Evolutionary conservation across 2,888 invertebrate species (phyloP).

Genomic region (Watsonalla binaria): DNA sequence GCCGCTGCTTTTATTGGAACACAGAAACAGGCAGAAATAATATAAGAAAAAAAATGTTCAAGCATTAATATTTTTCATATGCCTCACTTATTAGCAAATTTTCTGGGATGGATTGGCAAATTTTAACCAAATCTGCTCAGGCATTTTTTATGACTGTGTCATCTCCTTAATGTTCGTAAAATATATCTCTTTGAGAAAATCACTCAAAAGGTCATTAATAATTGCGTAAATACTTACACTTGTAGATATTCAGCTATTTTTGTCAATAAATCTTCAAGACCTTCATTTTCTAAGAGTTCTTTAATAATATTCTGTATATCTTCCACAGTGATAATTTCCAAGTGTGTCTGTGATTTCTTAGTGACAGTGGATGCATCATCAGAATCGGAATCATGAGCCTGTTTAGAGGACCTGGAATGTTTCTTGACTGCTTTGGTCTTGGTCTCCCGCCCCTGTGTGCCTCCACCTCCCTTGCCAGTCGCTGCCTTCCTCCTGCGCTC

Average conservation of each 20-base stretch:
- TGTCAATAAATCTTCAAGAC: conserved; percentile 83
- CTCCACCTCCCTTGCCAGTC: conserved; percentile 93
- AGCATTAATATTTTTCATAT: too few species aligned
- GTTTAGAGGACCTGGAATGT: conserved; percentile 77
- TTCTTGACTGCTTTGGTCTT: conserved; percentile 97
- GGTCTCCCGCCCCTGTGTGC: conserved; percentile 95
- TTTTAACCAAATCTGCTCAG: too few species aligned
- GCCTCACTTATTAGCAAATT: too few species aligned
- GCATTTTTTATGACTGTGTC: too few species aligned
- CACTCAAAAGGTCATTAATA: conserved; percentile 1
- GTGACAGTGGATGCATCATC: conserved; percentile 74
- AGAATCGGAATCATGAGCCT: conserved; percentile 82
- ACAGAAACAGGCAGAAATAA: background rate
- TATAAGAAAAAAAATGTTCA: too few species aligned
- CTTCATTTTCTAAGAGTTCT: conserved; percentile 83
- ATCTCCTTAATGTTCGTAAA: too few species aligned
- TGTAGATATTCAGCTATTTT: conserved; percentile 84
- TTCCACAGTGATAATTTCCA: conserved; percentile 82
- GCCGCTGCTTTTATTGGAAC: too few species aligned
- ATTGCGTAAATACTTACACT: conserved; percentile 61
- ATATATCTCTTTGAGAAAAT: too few species aligned
- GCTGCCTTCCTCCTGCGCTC: conserved; percentile 93
- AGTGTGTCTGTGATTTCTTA: conserved; percentile 55
- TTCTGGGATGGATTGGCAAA: too few species aligned
- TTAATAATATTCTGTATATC: conserved; percentile 84